phyloP scores from a whole-genome alignment of 2,113 vertebrate genomes.

The Petromus typicus region DNA sequence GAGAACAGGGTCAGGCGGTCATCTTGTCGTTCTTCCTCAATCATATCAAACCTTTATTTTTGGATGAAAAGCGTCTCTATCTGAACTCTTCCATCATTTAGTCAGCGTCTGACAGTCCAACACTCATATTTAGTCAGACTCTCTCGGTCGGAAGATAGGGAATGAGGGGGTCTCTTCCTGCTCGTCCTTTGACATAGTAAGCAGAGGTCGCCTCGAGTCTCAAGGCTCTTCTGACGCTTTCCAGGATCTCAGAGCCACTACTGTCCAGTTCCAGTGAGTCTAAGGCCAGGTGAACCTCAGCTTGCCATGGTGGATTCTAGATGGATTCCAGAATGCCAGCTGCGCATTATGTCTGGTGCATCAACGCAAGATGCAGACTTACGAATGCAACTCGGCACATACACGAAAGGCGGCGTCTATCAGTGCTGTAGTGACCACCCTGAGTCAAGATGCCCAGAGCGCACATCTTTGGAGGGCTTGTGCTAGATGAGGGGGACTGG shows the following conservation, averaged over 20 bases:
- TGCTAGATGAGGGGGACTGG: neutral
- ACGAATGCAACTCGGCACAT: neutral
- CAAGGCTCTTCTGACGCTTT: neutral
- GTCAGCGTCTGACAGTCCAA: neutral
- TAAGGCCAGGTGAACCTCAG: neutral
- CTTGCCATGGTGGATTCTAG: neutral
- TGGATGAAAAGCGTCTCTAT: neutral
- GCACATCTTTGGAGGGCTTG: neutral
- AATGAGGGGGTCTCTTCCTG: neutral
- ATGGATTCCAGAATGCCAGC: neutral
- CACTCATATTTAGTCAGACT: neutral
- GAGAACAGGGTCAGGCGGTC: neutral
- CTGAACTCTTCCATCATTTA: neutral
- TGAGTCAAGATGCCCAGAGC: neutral
- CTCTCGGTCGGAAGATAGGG: neutral
- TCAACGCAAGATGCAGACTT: neutral
- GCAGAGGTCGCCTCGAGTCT: neutral
- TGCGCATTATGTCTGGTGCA: neutral
- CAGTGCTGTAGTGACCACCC: neutral
- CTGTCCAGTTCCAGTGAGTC: slow-evolving; percentile 29
- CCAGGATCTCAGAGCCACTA: neutral
- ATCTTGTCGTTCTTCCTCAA: neutral
- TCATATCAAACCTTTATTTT: neutral
- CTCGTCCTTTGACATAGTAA: neutral
- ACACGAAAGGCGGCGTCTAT: neutral